phyloP scores from a whole-genome alignment of 2,113 vertebrate species.

The Mungos mungo region DNA sequence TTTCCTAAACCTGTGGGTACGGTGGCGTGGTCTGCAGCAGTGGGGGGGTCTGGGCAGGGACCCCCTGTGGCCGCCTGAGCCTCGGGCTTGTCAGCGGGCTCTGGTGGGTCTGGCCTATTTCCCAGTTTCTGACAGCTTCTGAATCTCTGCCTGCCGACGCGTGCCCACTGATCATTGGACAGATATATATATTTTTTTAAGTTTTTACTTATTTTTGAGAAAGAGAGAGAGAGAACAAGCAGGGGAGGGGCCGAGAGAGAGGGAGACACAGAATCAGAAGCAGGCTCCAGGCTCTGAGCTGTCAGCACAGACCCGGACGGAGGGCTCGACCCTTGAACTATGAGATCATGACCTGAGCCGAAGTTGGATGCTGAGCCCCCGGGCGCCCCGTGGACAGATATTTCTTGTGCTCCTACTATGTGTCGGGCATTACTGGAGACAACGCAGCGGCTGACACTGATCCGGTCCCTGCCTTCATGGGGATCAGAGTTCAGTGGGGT shows the following conservation, averaged over 20 bases:
- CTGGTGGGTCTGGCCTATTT: background rate
- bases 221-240: no score
- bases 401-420: background rate
- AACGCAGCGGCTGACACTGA: background rate
- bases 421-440: background rate
- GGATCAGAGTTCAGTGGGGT: background rate
- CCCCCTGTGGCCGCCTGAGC: background rate
- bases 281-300: no score
- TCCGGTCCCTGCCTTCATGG: background rate
- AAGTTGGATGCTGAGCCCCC: no score
- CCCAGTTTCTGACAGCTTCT: background rate
- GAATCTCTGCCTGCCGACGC: background rate
- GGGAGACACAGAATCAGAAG: no score
- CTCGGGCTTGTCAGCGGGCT: background rate
- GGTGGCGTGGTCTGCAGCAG: background rate
- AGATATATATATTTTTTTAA: background rate
- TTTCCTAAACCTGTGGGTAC: background rate
- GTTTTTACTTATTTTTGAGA: no score
- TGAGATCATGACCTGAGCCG: no score
- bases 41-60: no score
- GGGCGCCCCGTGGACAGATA: background rate
- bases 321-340: no score
- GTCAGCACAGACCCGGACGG: no score
- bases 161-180: background rate
- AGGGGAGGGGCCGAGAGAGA: no score